Conservation (phyloP, 2,113 vertebrate species). For the Paralichthys olivaceus region DNA sequence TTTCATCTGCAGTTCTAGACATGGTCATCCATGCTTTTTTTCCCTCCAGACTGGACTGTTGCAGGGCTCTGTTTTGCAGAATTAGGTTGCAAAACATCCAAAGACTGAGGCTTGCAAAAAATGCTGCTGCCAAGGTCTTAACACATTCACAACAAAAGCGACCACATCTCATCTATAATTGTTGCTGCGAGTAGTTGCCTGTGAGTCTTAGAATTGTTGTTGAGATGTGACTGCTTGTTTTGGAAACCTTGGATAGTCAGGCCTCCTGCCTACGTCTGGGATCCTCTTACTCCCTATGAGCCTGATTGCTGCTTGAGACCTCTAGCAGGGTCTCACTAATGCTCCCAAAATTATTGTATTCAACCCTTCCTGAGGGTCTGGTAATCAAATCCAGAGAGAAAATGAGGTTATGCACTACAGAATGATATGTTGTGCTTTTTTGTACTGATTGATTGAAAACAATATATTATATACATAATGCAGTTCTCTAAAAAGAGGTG, state of each 20-base stretch:
- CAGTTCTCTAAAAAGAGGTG: constrained; percentile 11
- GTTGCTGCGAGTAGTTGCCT: background rate
- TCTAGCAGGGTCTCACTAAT: background rate
- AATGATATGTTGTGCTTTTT: constrained; percentile 16
- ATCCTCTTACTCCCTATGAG: background rate
- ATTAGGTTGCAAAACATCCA: background rate
- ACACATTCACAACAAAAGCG: background rate
- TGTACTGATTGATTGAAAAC: constrained; percentile 15
- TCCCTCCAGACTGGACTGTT: too few species aligned
- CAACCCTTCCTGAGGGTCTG: background rate
- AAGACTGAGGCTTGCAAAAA: background rate
- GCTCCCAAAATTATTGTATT: background rate
- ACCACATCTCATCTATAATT: background rate
- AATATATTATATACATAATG: constrained; percentile 15
- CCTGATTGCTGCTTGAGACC: background rate
- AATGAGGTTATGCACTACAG: background rate
- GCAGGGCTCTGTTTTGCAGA: background rate
- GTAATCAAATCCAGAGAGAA: constrained; percentile 33
- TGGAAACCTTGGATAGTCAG: background rate
- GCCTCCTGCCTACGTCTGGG: background rate
- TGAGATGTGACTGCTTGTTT: background rate
- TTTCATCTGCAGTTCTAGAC: too few species aligned
- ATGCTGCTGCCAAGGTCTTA: background rate
- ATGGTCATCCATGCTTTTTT: background rate
- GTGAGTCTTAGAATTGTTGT: background rate